phyloP scores from a whole-genome alignment of 2,113 vertebrate species.

The Anser cygnoides region DNA sequence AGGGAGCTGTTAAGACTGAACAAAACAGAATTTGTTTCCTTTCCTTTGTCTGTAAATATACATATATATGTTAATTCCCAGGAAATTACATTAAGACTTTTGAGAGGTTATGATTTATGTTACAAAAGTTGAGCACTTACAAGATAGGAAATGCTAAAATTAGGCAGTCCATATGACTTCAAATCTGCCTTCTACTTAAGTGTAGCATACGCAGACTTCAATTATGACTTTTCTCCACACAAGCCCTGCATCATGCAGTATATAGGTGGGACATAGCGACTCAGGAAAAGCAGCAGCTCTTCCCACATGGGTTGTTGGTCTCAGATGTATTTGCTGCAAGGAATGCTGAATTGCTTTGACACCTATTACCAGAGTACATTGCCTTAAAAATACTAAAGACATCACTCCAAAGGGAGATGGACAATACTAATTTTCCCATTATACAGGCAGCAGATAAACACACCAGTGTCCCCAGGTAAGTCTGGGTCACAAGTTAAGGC shows the following conservation, averaged over 20 bases:
- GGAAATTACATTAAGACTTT: background rate
- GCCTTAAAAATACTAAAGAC: background rate
- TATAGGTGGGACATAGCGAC: background rate
- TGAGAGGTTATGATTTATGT: slow-evolving; percentile 20
- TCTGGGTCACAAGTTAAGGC: background rate
- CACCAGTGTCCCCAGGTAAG: background rate
- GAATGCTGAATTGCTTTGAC: background rate
- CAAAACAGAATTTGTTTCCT: slow-evolving; percentile 21
- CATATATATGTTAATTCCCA: background rate
- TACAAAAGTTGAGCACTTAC: slow-evolving; percentile 14
- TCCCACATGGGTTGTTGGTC: background rate
- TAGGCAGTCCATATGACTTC: slow-evolving; percentile 12
- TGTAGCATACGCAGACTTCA: background rate
- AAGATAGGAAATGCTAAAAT: slow-evolving; percentile 43
- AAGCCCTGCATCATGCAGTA: background rate
- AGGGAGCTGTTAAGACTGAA: slow-evolving; percentile 18
- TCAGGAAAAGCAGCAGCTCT: background rate
- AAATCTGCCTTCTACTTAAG: slow-evolving; percentile 31
- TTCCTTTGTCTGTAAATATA: background rate
- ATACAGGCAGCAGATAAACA: background rate
- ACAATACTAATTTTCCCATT: background rate
- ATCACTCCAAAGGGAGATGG: background rate
- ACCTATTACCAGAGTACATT: background rate
- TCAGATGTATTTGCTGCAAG: background rate
- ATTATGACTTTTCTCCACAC: background rate